Evolutionary conservation across 2,113 vertebrate species (phyloP), one percentile per base, ranked within the genome.

Genomic region (Trematomus loennbergii): DNA sequence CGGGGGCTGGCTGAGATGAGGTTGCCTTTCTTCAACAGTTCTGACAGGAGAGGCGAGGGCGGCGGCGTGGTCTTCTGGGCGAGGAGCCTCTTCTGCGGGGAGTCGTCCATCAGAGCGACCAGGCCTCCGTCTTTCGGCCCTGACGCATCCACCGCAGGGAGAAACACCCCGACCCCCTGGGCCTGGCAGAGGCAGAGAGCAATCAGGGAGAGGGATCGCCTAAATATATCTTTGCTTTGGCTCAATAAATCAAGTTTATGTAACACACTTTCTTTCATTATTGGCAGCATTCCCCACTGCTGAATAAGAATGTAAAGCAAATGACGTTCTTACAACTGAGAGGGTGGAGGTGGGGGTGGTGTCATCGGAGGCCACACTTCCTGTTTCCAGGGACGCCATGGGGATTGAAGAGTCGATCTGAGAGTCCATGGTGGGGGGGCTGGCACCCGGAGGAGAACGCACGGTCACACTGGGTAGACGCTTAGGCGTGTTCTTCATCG

Each of bases 21-120:
- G 95, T 96, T 99, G 92, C 97, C 96, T 94, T 99, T 99, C 94
- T 99, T 99, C 95, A 99, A 96, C 91, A 99, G 96, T 92, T 99
- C 98, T 89, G 98, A 99, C 84, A 99, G 95, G 88, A 99, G 96
- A 88, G 98, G 98, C 84, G 98, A 99, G 70, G 97, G 97, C 57
- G 98, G 98, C 43, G 98, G 98, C 55, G 97, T 99, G 94, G 96
- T 95, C 94, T 99, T 99, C 93, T 97, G 97, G 94, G 95, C 93
- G 78, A 97, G 90, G 87, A 96, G 97, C 93, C 98, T 98, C 95
- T 99, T 99, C 95, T 99, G 98, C 85, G 98, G 96, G 79, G 97
- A 97, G 94, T 99, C 97, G 68, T 99, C 98, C 83, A 96, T 95
- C 79, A 97, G 92, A 93, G 96, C 85, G 81, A 96, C 95, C 94